These are phyloP conservation scores for Drosophila seguyi DNA, from an alignment of 1,140 invertebrate species.

Conservation along the genomic window DNA sequence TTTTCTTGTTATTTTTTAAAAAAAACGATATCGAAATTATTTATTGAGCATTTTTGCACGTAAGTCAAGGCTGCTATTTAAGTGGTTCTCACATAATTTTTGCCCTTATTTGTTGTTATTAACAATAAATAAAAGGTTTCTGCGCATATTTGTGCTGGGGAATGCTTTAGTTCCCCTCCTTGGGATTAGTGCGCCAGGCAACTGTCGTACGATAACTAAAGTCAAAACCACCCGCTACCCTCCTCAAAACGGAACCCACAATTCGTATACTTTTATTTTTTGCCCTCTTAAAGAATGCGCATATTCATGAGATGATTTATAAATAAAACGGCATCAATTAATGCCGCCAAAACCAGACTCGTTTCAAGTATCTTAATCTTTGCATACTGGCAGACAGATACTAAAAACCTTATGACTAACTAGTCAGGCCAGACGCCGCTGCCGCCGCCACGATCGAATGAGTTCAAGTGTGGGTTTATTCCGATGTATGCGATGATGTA, in stretches of 20 bases:
- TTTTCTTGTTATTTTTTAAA: background rate
- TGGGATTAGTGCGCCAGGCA: background rate
- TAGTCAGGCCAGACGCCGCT: constrained; percentile 55
- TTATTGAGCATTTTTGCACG: constrained; percentile 67
- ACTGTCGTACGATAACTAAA: constrained; percentile 23
- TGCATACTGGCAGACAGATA: constrained; percentile 40
- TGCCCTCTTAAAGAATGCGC: constrained; percentile 28
- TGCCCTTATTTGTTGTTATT: constrained; percentile 10
- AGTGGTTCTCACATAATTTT: constrained; percentile 30
- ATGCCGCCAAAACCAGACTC: constrained; percentile 43
- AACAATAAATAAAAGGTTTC: constrained; percentile 26
- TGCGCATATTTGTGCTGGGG: constrained; percentile 30
- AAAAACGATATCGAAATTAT: constrained; percentile 27
- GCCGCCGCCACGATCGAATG: constrained; percentile 30
- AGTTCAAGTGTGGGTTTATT: constrained; percentile 28
- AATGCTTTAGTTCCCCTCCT: constrained; percentile 9
- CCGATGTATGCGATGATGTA: constrained; percentile 15
- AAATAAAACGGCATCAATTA: constrained; percentile 50
- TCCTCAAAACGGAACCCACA: constrained; percentile 10
- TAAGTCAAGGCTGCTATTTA: constrained; percentile 51
- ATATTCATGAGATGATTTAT: constrained; percentile 48
- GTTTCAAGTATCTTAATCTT: constrained; percentile 36
- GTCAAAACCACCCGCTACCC: constrained; percentile 1
- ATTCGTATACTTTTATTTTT: constrained; percentile 10
- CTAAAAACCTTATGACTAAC: constrained; percentile 53